Base-by-base conservation (phyloP, 2,113 vertebrate species). In the Colistium nudipinnis region DNA sequence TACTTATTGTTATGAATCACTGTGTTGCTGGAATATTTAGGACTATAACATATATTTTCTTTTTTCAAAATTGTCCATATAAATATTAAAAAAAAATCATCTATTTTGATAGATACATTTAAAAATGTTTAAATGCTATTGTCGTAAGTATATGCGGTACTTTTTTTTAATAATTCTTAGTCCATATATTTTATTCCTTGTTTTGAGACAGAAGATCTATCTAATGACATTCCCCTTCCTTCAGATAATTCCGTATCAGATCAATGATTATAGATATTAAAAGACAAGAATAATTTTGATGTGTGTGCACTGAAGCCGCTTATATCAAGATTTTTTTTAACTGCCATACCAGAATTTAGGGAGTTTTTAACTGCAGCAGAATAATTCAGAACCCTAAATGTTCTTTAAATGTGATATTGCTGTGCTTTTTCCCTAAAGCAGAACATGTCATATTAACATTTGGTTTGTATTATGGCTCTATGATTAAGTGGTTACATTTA, bases 1-100 rank as follows among this genome's bases (percentile, higher is more conserved):
- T 35, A 73, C 68, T 66, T 43, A 74, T 82, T 84, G 31, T 77
- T 51, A 49, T 67, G 7, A 41, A 5, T 49, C 2, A 30, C 13
- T 65, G 24, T 52, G 12, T 60, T 22, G 3, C 9, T 35, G 7
- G 7, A 20, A 22, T 14, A 24, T 31, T 39, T 48, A 11, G 52
- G 41, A 22, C 14, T 6, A 30, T 28, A 25, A 4, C 25, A 6
- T 10, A 1, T 52, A 4, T 4, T 20, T 66, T 45, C 55, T 52
- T 24, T 28, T 43, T 70, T 27, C 12, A 62, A 16, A 14, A 39
- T 25, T 20, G 27, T 7, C 33, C 36, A 9, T 11, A 47, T 31
- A 11, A 24, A 36, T 7, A 31, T 48, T 39, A 2, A 53, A 7
- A 16, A 27, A 8, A 7, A 4, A 1, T 22, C 33, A 2, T 43